Evolutionary conservation across 2,797 vertebrate species (phyloP).

Genomic region (Chelonia mydas): DNA sequence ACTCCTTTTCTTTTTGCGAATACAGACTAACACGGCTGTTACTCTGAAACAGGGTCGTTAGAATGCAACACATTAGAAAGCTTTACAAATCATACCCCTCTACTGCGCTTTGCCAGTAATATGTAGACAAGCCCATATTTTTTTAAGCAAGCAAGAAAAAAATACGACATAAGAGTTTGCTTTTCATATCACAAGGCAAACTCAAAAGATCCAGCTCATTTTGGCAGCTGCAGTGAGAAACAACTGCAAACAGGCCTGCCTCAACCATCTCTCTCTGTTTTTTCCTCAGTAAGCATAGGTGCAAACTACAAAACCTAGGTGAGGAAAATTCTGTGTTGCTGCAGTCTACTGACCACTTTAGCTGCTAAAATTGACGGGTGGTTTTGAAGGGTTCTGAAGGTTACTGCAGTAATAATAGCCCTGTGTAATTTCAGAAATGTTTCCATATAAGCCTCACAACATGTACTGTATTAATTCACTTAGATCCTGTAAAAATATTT

Average conservation of each 20-base stretch:
- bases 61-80: too few relatives aligned
- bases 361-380: neutral
- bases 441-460: neutral
- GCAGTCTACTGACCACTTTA: neutral
- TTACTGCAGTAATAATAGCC: neutral
- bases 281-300: neutral
- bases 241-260: neutral
- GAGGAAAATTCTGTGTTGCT: neutral
- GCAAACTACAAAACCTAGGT: neutral
- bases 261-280: rapidly evolving
- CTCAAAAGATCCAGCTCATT: neutral
- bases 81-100: too few relatives aligned
- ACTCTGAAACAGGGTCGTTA: too few relatives aligned
- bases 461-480: neutral
- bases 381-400: neutral
- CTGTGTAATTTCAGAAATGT: neutral
- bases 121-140: neutral
- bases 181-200: neutral
- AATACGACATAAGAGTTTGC: rapidly evolving
- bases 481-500: neutral
- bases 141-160: neutral
- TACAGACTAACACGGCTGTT: too few relatives aligned
- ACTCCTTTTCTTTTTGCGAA: too few relatives aligned
- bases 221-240: rapidly evolving
- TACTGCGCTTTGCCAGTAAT: too few relatives aligned